These are phyloP conservation scores for Metopia argyrocephala DNA, from an alignment of 2,888 invertebrate genomes.

Conservation along the genomic window DNA sequence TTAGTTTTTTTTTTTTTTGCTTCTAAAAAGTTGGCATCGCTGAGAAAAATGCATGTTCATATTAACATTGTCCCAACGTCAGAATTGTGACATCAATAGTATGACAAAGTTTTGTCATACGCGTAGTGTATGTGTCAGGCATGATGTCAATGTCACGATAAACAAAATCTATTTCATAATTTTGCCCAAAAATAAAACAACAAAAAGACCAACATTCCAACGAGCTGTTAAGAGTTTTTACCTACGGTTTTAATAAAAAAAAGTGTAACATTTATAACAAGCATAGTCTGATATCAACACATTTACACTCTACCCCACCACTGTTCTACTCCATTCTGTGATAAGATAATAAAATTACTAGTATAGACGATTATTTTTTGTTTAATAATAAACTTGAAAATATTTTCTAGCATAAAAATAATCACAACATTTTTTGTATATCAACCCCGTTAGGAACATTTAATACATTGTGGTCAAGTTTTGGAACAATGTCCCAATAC, in stretches of 20 bases:
- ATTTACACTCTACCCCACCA: background rate
- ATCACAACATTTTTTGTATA: background rate
- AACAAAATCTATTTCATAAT: conserved; percentile 4
- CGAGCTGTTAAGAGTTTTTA: background rate
- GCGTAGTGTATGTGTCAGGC: background rate
- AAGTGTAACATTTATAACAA: background rate
- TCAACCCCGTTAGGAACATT: conserved; percentile 80
- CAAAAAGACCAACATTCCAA: background rate
- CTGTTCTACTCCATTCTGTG: background rate
- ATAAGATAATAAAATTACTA: conserved; percentile 38
- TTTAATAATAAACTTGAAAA: conserved; percentile 24
- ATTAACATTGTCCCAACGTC: too few species aligned
- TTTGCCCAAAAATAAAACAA: conserved; percentile 3
- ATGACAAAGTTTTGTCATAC: conserved; percentile 1
- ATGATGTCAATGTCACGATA: conserved; percentile 10
- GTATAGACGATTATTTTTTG: background rate
- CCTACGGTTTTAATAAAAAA: background rate
- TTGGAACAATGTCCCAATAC: conserved; percentile 85
- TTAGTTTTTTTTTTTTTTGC: too few species aligned
- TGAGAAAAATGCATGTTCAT: too few species aligned
- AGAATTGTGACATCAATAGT: too few species aligned
- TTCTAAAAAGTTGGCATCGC: too few species aligned
- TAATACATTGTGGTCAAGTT: conserved; percentile 85
- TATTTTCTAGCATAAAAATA: conserved; percentile 2
- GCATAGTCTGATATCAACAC: background rate